Evolutionary conservation across 1,140 invertebrate genomes (phyloP), one percentile per base, ranked within the genome.

Genomic region (Acromyrmex charruanus): DNA sequence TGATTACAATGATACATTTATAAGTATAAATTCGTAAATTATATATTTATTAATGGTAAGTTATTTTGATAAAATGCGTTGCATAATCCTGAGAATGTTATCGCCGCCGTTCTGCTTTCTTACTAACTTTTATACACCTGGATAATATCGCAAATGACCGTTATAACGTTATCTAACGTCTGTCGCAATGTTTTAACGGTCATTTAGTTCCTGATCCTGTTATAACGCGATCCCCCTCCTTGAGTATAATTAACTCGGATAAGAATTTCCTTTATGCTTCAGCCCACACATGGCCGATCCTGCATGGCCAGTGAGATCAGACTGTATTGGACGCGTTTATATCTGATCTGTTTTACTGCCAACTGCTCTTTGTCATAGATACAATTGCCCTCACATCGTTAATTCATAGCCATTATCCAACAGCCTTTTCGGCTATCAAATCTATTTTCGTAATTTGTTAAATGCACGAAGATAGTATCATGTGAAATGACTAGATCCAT

Each of bases 171-270:
- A 79, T 49, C 61, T 35, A 77, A 85, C 25, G 65, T 77, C 77
- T 75, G 61, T 88, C 58, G 75, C 72, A 68, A 49, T 71, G 71
- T 90, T 61, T 90, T 84, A 88, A 88, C 80, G 87, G 80, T 85
- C 90, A 90, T 90, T 85, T 63, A 49, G 39, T 59, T 75, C 18
- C 9, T 10, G 44, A 63, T 66, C 65, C 16, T 14, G n/a, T 9
- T 53, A 21, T 39, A 51, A 25, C 44, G n/a, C 68, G 68, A 3
- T 91, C 71, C 59, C 65, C 35, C 55, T 61, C 53, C 53, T 3
- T 16, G 49, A 61, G 28, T 55, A 55, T 86, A 87, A 91, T 91
- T 85, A 84, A 90, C 77, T 74, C 49, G 71, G 88, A 91, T 91
- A 91, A 91, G 88, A 90, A 90, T 90, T 90, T 86, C 31, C 51